Base-by-base conservation (phyloP, 2,113 vertebrate species). In the Zapornia atra region DNA sequence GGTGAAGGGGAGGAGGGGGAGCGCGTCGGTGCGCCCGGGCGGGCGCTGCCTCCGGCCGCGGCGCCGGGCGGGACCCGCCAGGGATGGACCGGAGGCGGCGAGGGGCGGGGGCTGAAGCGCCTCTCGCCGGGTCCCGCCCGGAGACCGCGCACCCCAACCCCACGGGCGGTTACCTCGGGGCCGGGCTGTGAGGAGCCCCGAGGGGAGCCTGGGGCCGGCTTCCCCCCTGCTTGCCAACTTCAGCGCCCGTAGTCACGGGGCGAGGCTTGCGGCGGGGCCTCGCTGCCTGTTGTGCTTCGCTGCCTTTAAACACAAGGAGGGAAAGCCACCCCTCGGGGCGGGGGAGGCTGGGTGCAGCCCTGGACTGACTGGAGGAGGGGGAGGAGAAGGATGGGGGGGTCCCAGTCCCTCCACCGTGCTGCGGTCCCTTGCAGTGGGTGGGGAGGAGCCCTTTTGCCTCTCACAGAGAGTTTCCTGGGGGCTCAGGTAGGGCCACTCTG, bases 21-120 rank as follows among this genome's bases (percentile, higher is more conserved):
- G 61, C 59, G 83, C n/a, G 54, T 19, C 57, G 65, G 56, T 76
- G 63, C 2, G 70, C 33, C n/a, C 79, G 70, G 79, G 88, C 71
- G 80, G 88, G 65, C 31, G 71, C 88, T 82, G 87, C 63, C 63
- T 66, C n/a, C 40, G 80, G 66, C 64, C 72, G 40, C 42, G 81
- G 89, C 82, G 75, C 82, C 76, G 54, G 82, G 75, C 53, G 76
- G 81, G 46, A 22, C 46, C 66, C 44, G 81, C 12, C 61, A 50
- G 77, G 61, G 71, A 44, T 25, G 60, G 34, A 44, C 60, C 50
- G 40, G 64, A 61, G 85, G 56, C 65, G 70, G 84, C 44, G 84
- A 54, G 15, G 40, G n/a, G 48, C 51, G 19, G 13, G 21, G 34
- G 21, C 10, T 18, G 34, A 57, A 34, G 10, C 63, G 22, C 19